These are phyloP conservation scores for Lytechinus pictus DNA, from an alignment of 35 echinoderm and acorn worm species.

Conservation along the genomic window DNA sequence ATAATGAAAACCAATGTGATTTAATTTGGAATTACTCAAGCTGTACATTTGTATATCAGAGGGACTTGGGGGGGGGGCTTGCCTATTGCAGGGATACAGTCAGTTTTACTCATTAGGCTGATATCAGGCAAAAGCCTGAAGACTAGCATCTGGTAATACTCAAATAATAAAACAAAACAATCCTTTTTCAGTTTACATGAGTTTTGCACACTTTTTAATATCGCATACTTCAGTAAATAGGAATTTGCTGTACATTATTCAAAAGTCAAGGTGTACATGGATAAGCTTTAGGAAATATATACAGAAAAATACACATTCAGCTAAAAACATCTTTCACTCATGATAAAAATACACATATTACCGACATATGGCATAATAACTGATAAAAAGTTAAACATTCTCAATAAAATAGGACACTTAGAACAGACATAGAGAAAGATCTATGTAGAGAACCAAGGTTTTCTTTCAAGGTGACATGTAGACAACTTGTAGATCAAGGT, in stretches of 20 bases:
- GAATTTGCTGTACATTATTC: constrained; percentile 5
- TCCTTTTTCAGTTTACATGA: neutral
- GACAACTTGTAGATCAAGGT: neutral
- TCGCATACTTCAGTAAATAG: constrained; percentile 12
- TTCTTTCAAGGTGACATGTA: no score
- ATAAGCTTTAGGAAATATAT: neutral
- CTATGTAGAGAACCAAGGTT: neutral
- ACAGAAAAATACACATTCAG: neutral
- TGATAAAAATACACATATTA: neutral
- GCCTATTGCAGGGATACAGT: no score
- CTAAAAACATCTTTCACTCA: neutral
- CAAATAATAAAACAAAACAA: neutral
- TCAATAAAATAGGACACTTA: neutral
- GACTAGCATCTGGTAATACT: neutral
- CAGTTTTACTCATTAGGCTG: no score
- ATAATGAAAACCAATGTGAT: no score
- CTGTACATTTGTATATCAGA: no score
- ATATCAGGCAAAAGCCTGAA: no score
- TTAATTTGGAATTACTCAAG: no score
- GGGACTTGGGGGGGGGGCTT: no score
- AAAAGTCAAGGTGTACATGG: constrained; percentile 10
- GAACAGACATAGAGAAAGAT: neutral
- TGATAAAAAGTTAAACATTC: neutral
- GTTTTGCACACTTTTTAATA: constrained; percentile 6
- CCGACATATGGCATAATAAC: neutral